Base-by-base conservation (phyloP, 2,888 invertebrate genomes). In the Adelognathus sp. region DNA sequence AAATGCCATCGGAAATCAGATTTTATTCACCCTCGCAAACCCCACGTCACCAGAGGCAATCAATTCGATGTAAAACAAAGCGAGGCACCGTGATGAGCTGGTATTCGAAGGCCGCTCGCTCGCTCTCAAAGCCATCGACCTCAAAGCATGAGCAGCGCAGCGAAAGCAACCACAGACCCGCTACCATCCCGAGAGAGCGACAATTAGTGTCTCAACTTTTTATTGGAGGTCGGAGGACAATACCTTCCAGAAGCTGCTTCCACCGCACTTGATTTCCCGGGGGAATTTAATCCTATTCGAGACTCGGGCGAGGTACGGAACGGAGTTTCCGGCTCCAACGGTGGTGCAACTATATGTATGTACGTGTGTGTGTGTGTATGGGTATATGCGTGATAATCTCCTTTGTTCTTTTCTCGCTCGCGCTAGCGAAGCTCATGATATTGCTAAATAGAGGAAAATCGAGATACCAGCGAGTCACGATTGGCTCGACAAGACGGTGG, bases 141-240 rank as follows among this genome's bases (percentile, higher is more conserved):
- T 67, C 36, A 52, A 67, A 52, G 52, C 70, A 50, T 46, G n/a
- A 73, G 56, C 39, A 24, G 63, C 29, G 36, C 50, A 36, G 58
- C 29, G 44, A 44, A 70, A 66, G 60, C 70, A 56, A 27, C 44
- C 56, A 33, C 58, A 74, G 50, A 14, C 66, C 52, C n/a, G 50
- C 52, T 50, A n/a, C 36, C 64, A 52, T 7, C 54, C 60, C 69
- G 44, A 81, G 82, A 81, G 81, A 77, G 81, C 86, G 87, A 84
- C 85, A 89, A 90, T 90, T 90, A 89, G 86, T 86, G 86, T 84
- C 83, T 84, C 79, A 84, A 88, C 86, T 87, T 89, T 88, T 87
- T 86, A 88, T 88, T 83, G 82, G 85, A 85, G 84, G 86, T 86
- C 82, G 78, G 85, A 84, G 84, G 87, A 87, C 87, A 88, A 86